Conservation (phyloP, 2,113 vertebrate species). For the Dendropsophus ebraccatus region DNA sequence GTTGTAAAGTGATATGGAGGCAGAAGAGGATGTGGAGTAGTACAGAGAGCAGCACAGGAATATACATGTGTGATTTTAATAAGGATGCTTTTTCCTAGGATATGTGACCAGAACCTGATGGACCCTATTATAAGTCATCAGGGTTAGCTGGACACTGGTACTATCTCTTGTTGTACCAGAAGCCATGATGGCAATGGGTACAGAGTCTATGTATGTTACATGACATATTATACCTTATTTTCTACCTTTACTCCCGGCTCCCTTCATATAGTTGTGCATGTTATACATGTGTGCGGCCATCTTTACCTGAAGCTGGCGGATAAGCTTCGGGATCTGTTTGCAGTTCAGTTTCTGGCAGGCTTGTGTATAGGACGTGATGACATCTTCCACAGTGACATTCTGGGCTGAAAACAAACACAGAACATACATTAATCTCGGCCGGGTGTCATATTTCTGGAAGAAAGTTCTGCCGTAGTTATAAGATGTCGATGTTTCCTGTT, state of each 20-base stretch:
- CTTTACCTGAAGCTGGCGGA: constrained; percentile 91
- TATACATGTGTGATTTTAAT: too few relatives aligned
- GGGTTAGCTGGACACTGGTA: too few relatives aligned
- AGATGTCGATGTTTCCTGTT: background rate
- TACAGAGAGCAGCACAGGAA: too few relatives aligned
- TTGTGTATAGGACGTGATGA: constrained; percentile 84
- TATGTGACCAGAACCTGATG: too few relatives aligned
- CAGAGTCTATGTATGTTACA: too few relatives aligned
- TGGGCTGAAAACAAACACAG: constrained; percentile 75
- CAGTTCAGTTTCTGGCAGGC: constrained; percentile 95
- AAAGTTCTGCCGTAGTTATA: background rate
- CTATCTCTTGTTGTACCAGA: too few relatives aligned
- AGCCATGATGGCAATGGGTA: too few relatives aligned
- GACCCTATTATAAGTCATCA: too few relatives aligned
- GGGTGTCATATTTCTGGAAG: background rate
- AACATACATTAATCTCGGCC: background rate
- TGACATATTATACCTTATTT: too few relatives aligned
- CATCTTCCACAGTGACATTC: constrained; percentile 91
- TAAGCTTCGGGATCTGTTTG: constrained; percentile 90
- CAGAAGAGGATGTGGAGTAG: too few relatives aligned
- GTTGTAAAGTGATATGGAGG: too few relatives aligned
- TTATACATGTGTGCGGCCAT: background rate
- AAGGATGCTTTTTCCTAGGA: too few relatives aligned
- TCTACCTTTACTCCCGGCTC: background rate
- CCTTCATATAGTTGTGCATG: background rate